phyloP scores from a whole-genome alignment of 2,888 invertebrate genomes.

The Eristalis pertinax region DNA sequence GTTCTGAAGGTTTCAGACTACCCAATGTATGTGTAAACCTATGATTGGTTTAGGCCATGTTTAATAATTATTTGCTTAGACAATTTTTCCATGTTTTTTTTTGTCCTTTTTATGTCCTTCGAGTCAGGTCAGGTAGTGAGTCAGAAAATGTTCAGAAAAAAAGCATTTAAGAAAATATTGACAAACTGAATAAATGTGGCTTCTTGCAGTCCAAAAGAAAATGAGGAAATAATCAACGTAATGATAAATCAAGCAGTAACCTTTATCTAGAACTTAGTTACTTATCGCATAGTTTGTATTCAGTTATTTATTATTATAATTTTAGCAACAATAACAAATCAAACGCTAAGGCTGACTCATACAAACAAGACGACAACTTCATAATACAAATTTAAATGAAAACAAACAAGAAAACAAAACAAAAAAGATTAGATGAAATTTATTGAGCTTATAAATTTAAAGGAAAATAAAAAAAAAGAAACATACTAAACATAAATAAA shows the following conservation, averaged over 20 bases:
- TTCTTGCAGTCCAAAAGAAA: constrained; percentile 25
- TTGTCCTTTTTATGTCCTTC: background rate
- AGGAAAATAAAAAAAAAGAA: constrained; percentile 4
- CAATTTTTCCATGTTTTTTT: background rate
- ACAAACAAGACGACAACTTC: constrained; percentile 26
- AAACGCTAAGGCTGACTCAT: constrained; percentile 53
- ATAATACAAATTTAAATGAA: constrained; percentile 44
- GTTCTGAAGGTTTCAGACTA: background rate
- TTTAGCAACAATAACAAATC: constrained; percentile 3
- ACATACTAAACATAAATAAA: constrained; percentile 16
- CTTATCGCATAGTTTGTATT: background rate
- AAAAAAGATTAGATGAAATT: constrained; percentile 23
- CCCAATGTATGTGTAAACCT: background rate
- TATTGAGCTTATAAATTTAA: constrained; percentile 49
- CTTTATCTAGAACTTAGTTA: background rate
- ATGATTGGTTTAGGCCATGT: background rate
- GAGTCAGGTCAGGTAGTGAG: background rate
- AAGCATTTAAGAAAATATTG: background rate
- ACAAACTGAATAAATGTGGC: constrained; percentile 58
- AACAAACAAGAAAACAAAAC: constrained; percentile 1
- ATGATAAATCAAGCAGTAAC: background rate
- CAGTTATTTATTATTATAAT: constrained; percentile 4
- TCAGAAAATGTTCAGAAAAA: background rate
- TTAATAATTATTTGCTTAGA: background rate
- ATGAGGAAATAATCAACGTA: no score